phyloP scores from a whole-genome alignment of 2,797 vertebrate genomes.

The Tadarida brasiliensis region DNA sequence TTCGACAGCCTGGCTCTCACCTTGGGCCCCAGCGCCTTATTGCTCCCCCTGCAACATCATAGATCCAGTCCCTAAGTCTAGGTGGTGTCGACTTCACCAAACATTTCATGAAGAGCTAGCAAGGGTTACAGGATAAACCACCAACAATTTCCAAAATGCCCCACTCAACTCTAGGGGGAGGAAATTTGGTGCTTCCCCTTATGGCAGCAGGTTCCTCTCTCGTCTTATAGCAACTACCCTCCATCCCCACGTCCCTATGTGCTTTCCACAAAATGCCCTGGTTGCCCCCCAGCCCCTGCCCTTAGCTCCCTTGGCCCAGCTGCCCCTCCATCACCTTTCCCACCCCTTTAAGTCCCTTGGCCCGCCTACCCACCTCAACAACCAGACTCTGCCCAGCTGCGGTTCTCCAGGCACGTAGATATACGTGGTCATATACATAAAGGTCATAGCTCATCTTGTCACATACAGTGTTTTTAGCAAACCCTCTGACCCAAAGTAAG shows the following conservation, averaged over 20 bases:
- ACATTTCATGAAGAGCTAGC: not conserved
- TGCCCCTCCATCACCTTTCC: not conserved
- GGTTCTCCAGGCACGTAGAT: not conserved
- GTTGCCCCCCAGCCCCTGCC: no score
- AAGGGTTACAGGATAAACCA: not conserved
- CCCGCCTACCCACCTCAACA: not conserved
- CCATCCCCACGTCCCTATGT: no score
- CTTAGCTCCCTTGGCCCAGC: not conserved
- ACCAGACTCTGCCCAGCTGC: not conserved
- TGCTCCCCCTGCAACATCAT: not conserved
- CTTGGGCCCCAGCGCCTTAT: not conserved
- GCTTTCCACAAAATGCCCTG: not conserved
- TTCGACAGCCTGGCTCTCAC: not conserved
- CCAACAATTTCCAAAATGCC: not conserved
- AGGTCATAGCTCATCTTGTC: not conserved
- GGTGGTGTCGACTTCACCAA: not conserved
- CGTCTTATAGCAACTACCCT: not conserved
- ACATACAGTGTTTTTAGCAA: not conserved
- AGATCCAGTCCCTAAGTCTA: not conserved
- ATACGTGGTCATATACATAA: not conserved
- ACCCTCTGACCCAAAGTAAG: not conserved
- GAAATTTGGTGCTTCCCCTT: not conserved
- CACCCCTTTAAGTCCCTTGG: not conserved
- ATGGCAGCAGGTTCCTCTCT: not conserved
- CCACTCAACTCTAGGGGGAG: not conserved